phyloP scores from a whole-genome alignment of 2,113 vertebrate species.

The Lota lota region DNA sequence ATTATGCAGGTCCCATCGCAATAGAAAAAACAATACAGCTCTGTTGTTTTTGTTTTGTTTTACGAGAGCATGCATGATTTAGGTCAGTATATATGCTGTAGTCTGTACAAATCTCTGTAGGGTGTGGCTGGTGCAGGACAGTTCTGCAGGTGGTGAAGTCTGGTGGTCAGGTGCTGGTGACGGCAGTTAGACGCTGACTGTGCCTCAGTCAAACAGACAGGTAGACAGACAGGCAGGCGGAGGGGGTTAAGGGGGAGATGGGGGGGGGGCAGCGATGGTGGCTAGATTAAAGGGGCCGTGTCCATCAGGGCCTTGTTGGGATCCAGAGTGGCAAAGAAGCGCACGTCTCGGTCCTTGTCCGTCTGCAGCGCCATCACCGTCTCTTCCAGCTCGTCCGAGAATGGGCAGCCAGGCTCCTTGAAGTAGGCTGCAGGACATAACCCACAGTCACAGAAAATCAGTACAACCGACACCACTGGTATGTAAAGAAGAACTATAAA shows the following conservation, averaged over 20 bases:
- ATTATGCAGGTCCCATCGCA: constrained; percentile 36
- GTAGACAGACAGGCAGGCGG: constrained; percentile 31
- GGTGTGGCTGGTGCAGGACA: constrained; percentile 19
- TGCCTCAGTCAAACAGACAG: constrained; percentile 52
- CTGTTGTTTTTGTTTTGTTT: neutral
- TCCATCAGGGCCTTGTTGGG: constrained; percentile 69
- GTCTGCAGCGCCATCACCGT: constrained; percentile 81
- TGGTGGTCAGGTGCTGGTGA: constrained; percentile 72
- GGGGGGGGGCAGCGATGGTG: constrained; percentile 4
- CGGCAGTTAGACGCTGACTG: constrained; percentile 36
- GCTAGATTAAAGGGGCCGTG: constrained; percentile 68
- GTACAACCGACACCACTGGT: too few species aligned
- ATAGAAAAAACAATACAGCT: constrained; percentile 5
- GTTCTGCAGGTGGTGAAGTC: constrained; percentile 44
- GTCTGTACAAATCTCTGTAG: constrained; percentile 27
- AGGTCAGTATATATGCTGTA: constrained; percentile 4
- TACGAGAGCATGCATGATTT: constrained; percentile 26
- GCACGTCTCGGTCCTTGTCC: constrained; percentile 86
- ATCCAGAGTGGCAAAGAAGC: constrained; percentile 84
- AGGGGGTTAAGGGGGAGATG: constrained; percentile 9
- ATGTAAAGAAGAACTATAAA: too few species aligned
- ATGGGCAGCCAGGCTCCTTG: constrained; percentile 85
- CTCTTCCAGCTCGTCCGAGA: constrained; percentile 84
- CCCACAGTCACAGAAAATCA: neutral
- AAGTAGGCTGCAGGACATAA: constrained; percentile 74